Conservation (phyloP, 2,888 invertebrate species). For the Eucera pruinosa region DNA sequence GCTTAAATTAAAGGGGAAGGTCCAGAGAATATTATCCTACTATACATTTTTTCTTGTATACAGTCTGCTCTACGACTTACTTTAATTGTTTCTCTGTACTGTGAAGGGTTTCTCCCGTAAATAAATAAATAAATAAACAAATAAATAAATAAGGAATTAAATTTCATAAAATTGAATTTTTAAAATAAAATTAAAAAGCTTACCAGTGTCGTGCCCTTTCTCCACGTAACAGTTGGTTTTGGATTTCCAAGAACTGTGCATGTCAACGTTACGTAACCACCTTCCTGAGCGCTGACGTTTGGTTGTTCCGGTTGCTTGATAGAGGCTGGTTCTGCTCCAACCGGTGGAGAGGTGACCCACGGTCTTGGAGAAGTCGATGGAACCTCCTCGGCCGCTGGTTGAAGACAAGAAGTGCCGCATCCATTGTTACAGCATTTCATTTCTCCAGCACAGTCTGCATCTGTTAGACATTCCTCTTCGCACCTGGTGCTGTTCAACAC, state of each 20-base stretch:
- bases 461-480: slow-evolving; percentile 90
- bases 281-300: slow-evolving; percentile 88
- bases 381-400: slow-evolving; percentile 85
- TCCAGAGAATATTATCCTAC: too few species aligned
- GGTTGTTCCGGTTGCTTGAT: slow-evolving; percentile 85
- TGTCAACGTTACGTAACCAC: slow-evolving; percentile 89
- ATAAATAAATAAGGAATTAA: too few species aligned
- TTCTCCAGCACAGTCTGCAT: slow-evolving; percentile 92
- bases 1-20: too few species aligned
- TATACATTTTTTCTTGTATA: too few species aligned
- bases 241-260: slow-evolving; percentile 93
- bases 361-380: slow-evolving; percentile 78
- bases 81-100: too few species aligned
- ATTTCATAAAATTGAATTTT: too few species aligned
- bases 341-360: slow-evolving; percentile 62
- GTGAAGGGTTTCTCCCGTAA: too few species aligned
- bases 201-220: slow-evolving; percentile 89
- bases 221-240: slow-evolving; percentile 91
- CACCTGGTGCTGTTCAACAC: slow-evolving; percentile 86
- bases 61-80: too few species aligned
- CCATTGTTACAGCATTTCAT: slow-evolving; percentile 93
- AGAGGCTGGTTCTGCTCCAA: slow-evolving; percentile 73
- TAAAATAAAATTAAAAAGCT: slow-evolving; percentile 65
- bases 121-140: too few species aligned
- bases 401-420: slow-evolving; percentile 90